These are phyloP conservation scores for Piezodorus guildinii DNA, from an alignment of 1,140 invertebrate species.

Conservation along the genomic window DNA sequence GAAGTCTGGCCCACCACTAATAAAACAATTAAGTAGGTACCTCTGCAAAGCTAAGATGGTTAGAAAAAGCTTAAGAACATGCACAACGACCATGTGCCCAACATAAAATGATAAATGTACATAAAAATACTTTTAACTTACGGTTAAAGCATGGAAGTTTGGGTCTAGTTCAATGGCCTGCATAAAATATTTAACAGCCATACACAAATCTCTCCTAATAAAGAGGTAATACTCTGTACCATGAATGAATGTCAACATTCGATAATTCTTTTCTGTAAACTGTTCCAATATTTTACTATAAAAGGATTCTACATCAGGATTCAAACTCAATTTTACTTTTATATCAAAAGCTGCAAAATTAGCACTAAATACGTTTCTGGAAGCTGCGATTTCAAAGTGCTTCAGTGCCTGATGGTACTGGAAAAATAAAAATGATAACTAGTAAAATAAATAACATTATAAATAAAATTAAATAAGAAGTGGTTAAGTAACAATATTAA, in stretches of 20 bases:
- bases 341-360: neutral
- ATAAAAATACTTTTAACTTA: neutral
- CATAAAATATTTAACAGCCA: neutral
- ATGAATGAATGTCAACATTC: neutral
- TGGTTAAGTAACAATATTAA: no score
- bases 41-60: no score
- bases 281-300: neutral
- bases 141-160: neutral
- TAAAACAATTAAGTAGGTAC: no score
- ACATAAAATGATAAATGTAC: no score
- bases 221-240: neutral
- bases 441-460: neutral
- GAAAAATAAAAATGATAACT: neutral
- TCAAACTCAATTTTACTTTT: neutral
- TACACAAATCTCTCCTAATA: neutral
- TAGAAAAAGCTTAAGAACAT: no score
- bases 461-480: no score
- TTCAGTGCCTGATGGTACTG: conserved; percentile 1
- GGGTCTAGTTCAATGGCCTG: neutral
- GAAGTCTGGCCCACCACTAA: no score
- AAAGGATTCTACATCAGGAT: neutral
- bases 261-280: conserved; percentile 4
- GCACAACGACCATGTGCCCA: no score
- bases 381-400: neutral
- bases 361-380: conserved; percentile 8